phyloP scores from a whole-genome alignment of 2,113 vertebrate species.

The Microcebus murinus region DNA sequence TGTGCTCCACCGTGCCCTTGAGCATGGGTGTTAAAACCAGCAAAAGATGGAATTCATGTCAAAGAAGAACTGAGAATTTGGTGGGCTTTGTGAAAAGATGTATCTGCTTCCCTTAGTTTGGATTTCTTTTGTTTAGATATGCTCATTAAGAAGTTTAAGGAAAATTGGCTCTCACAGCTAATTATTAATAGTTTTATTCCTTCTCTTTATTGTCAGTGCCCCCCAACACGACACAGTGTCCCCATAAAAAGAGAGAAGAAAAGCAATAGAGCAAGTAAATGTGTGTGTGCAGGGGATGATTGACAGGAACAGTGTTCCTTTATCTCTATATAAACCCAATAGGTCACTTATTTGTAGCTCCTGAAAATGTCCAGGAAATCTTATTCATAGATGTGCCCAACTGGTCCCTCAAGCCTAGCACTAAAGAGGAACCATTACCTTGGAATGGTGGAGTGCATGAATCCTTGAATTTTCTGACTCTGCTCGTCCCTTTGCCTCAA shows the following conservation, averaged over 20 bases:
- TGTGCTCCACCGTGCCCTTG: not conserved
- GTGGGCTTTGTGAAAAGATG: not conserved
- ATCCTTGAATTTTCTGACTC: not conserved
- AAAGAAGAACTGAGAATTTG: not conserved
- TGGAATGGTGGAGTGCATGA: no score
- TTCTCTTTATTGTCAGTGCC: not conserved
- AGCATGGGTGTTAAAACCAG: not conserved
- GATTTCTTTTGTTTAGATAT: conserved; percentile 4
- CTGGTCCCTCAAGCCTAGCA: not conserved
- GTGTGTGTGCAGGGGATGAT: not conserved
- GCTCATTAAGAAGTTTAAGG: not conserved
- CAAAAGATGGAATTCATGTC: not conserved
- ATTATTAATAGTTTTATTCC: not conserved
- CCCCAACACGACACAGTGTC: not conserved
- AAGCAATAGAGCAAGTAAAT: not conserved
- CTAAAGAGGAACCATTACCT: not conserved
- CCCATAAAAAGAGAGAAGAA: not conserved
- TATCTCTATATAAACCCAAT: not conserved
- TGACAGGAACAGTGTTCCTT: not conserved
- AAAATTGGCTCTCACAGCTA: not conserved
- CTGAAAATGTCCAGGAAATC: not conserved
- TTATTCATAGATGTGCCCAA: not conserved
- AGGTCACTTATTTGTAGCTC: no score
- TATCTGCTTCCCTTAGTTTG: not conserved
- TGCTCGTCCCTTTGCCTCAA: not conserved